phyloP scores from a whole-genome alignment of 2,797 vertebrate species.

The Gallinago solitaria region DNA sequence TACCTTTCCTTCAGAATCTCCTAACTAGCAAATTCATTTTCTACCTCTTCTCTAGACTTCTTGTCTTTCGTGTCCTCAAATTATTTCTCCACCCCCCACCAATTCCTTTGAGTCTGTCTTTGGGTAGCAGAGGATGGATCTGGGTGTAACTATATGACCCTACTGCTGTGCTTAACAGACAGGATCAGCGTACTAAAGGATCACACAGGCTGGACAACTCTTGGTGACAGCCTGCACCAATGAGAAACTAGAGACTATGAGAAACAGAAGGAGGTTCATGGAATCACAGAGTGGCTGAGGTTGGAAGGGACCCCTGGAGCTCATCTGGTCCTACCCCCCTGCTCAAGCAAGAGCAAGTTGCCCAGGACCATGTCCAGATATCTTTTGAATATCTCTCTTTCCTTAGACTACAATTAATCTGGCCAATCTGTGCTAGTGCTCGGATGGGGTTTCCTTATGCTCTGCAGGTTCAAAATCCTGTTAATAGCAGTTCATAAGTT shows the following conservation, averaged over 20 bases:
- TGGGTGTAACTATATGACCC: not conserved
- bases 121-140: not conserved
- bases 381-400: not conserved
- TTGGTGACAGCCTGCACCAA: not conserved
- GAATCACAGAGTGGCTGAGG: not conserved
- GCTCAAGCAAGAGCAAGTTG: not conserved
- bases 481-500: not conserved
- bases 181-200: not conserved
- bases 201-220: not conserved
- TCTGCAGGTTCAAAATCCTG: not conserved
- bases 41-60: not conserved
- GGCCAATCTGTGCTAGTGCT: not conserved
- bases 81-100: not conserved
- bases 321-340: not conserved
- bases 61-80: not conserved
- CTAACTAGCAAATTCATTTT: not conserved
- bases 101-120: not conserved
- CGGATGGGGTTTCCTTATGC: not conserved
- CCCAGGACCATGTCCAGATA: not conserved
- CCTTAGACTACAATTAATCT: no score
- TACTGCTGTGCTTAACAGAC: not conserved
- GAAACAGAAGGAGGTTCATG: not conserved
- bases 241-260: not conserved
- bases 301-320: not conserved
- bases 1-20: no score